Evolutionary conservation across 2,113 vertebrate genomes (phyloP).

Genomic region (Pagrus major): DNA sequence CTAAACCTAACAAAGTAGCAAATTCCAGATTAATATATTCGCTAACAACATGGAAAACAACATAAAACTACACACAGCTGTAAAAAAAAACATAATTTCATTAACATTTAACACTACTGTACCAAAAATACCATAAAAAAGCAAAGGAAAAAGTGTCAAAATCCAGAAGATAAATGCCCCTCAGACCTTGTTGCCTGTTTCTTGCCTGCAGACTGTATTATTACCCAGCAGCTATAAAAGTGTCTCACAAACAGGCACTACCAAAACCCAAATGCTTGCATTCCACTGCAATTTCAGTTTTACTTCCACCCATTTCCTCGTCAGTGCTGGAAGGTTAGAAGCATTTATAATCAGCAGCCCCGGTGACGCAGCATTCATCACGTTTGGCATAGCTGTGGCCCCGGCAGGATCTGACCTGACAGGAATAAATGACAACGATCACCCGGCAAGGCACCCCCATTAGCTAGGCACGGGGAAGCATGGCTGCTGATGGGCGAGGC

Average conservation of each 20-base stretch:
- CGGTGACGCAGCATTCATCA: conserved; percentile 77
- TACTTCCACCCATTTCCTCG: conserved; percentile 35
- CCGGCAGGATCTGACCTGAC: conserved; percentile 76
- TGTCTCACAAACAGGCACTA: background rate
- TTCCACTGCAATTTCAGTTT: conserved; percentile 48
- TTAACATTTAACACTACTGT: background rate
- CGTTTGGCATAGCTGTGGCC: conserved; percentile 56
- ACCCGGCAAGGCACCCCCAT: conserved; percentile 70
- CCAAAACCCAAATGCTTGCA: background rate
- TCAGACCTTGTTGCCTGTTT: background rate
- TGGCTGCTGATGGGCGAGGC: conserved; percentile 20
- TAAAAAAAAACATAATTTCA: background rate
- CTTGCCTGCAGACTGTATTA: background rate
- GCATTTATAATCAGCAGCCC: conserved; percentile 78
- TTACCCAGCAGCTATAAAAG: background rate
- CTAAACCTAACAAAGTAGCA: too few relatives aligned
- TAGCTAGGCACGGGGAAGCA: conserved; percentile 63
- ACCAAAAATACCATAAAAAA: background rate
- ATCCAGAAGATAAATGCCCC: background rate
- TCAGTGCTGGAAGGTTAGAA: conserved; percentile 72
- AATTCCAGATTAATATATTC: background rate
- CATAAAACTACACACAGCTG: background rate
- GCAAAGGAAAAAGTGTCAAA: background rate
- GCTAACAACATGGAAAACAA: background rate
- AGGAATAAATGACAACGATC: conserved; percentile 81